phyloP scores from a whole-genome alignment of 2,797 vertebrate genomes.

The Taeniopygia guttata region DNA sequence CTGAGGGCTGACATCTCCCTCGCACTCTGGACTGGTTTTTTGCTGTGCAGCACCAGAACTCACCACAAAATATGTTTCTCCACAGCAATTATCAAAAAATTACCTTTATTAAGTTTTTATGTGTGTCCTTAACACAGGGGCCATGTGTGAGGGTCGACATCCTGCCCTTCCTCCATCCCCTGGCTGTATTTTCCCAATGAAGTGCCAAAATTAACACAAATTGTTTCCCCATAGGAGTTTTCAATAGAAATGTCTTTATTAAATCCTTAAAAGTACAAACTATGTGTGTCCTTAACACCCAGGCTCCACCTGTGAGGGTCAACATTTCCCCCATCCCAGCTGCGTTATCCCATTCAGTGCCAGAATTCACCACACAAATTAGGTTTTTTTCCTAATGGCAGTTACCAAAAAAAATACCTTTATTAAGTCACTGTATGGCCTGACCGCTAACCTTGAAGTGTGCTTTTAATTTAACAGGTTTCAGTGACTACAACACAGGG shows the following conservation, averaged over 20 bases:
- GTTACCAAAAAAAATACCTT: neutral
- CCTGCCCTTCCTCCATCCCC: neutral
- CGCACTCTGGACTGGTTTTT: neutral
- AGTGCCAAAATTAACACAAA: neutral
- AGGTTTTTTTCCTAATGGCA: accelerated
- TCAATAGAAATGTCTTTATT: neutral
- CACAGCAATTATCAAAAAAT: neutral
- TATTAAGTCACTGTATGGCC: neutral
- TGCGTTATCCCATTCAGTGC: accelerated
- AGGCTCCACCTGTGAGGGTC: accelerated
- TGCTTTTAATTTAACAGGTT: neutral
- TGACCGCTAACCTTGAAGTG: neutral
- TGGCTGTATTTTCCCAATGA: neutral
- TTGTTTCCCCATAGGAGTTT: neutral
- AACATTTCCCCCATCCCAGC: neutral
- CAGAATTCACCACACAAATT: neutral
- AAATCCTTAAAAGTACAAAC: neutral
- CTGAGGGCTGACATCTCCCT: neutral
- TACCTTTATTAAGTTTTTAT: neutral
- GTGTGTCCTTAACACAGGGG: neutral
- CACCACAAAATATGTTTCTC: neutral
- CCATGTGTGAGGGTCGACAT: accelerated
- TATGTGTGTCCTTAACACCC: too few relatives aligned
- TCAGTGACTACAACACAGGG: neutral
- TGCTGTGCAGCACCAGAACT: accelerated